These are phyloP conservation scores for Zosterops borbonicus DNA, from an alignment of 2,113 vertebrate species.

Conservation along the genomic window DNA sequence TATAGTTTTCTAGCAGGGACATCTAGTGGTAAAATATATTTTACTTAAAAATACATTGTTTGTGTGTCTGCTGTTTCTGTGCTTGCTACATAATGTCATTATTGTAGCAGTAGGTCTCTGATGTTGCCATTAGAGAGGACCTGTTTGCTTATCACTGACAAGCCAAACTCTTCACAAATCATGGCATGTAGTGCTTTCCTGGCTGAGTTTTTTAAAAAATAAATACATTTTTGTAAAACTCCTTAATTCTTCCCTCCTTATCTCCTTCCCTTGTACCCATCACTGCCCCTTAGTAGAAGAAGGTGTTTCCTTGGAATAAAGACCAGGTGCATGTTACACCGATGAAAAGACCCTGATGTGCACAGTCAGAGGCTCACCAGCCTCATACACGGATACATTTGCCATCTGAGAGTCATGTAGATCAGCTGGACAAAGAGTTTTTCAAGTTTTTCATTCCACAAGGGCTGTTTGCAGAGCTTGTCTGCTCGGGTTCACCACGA, in stretches of 20 bases:
- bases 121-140: not conserved
- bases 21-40: constrained; percentile 13
- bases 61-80: not conserved
- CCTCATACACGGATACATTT: not conserved
- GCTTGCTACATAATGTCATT: not conserved
- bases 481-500: accelerated
- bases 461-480: not conserved
- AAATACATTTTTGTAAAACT: not conserved
- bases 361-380: not conserved
- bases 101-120: not conserved
- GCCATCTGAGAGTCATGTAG: accelerated
- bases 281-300: not conserved
- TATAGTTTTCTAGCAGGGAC: not conserved
- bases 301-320: not conserved
- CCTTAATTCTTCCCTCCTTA: not conserved
- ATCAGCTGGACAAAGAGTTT: not conserved
- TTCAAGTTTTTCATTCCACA: not conserved
- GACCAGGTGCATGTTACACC: not conserved
- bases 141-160: not conserved
- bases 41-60: not conserved
- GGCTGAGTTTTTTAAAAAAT: not conserved
- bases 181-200: not conserved
- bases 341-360: not conserved
- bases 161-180: not conserved
- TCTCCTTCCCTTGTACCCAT: accelerated